phyloP scores from a whole-genome alignment of 2,797 vertebrate species.

The Vultur gryphus region DNA sequence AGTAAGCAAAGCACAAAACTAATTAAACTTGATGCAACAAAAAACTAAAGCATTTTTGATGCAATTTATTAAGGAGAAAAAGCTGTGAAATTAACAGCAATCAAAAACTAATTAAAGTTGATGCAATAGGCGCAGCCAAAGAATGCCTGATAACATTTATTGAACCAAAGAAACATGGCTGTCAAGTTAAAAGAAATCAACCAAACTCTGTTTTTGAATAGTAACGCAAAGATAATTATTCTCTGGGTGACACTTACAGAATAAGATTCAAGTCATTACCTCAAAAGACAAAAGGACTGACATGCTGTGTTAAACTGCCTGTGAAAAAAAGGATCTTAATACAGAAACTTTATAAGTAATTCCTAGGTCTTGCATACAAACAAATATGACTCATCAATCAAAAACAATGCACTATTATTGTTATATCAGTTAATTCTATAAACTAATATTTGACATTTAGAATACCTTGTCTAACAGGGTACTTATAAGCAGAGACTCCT shows the following conservation, averaged over 20 bases:
- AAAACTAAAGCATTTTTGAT: slow-evolving; percentile 73
- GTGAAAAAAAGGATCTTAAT: slow-evolving; percentile 46
- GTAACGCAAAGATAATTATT: slow-evolving; percentile 68
- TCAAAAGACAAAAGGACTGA: slow-evolving; percentile 61
- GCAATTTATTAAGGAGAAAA: slow-evolving; percentile 77
- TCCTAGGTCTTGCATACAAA: slow-evolving; percentile 42
- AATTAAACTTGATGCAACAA: slow-evolving; percentile 77
- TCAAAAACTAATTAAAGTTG: slow-evolving; percentile 81
- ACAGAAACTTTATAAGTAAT: slow-evolving; percentile 33
- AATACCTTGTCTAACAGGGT: background rate
- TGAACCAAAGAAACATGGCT: slow-evolving; percentile 75
- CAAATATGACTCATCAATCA: slow-evolving; percentile 46
- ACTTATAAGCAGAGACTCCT: background rate
- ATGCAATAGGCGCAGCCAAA: slow-evolving; percentile 72
- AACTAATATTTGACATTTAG: slow-evolving; percentile 11
- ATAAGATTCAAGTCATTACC: slow-evolving; percentile 76
- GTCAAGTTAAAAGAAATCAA: slow-evolving; percentile 71
- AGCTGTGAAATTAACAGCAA: slow-evolving; percentile 82
- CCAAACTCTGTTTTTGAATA: slow-evolving; percentile 66
- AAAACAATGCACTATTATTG: background rate
- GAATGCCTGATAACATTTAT: slow-evolving; percentile 79
- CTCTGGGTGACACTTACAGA: slow-evolving; percentile 59
- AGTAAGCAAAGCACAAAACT: slow-evolving; percentile 73
- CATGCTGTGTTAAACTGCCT: slow-evolving; percentile 54
- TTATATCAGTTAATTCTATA: background rate